Evolutionary conservation across 2,888 invertebrate species (phyloP), one percentile per base, ranked within the genome.

Genomic region (Lasioglossum figueresi): DNA sequence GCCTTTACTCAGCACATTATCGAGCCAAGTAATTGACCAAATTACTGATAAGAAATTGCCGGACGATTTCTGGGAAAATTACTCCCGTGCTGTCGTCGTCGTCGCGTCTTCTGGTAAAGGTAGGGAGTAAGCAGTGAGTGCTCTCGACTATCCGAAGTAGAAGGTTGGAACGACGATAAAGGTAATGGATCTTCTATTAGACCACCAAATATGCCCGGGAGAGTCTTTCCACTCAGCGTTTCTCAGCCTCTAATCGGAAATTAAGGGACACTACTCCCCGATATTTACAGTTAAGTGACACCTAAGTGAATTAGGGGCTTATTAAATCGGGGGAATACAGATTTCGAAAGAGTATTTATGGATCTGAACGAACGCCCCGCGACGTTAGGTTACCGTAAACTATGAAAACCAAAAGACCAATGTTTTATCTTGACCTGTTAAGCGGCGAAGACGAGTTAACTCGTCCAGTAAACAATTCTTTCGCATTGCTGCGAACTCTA

Each of bases 131-230:
- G 56, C 83, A 84, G 81, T 88, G 82, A 89, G 83, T 88, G 82
- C 82, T 70, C 40, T 84, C 66, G 74, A 75, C 77, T 79, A 56
- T 56, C 73, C 45, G 76, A 63, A 70, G 59, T 81, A 88, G 81
- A 88, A 88, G 89, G 90, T 80, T 86, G 87, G 75, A 76, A 89
- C 86, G 90, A 88, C 91, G 93, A 94, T 94, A 94, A 91, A 89
- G 92, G 92, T 94, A 93, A 94, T 94, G 93, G 93, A 92, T 91
- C 90, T 90, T 92, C 92, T 92, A 91, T 93, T 91, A 91, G 91
- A 87, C 80, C 71, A 82, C 59, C 75, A 80, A 73, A 81, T 80
- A 80, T 79, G 59, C 74, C 31, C 19, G 48, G 52, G 77, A 79
- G 79, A 63, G 59, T 56, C 2, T 68, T 34, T 77, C 70, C 43